A percentile compares a stretch with the other conserved stretches of the same genome.
Evolutionary conservation across 2,113 vertebrate species (phyloP).

Genomic region (Cololabis saira): DNA sequence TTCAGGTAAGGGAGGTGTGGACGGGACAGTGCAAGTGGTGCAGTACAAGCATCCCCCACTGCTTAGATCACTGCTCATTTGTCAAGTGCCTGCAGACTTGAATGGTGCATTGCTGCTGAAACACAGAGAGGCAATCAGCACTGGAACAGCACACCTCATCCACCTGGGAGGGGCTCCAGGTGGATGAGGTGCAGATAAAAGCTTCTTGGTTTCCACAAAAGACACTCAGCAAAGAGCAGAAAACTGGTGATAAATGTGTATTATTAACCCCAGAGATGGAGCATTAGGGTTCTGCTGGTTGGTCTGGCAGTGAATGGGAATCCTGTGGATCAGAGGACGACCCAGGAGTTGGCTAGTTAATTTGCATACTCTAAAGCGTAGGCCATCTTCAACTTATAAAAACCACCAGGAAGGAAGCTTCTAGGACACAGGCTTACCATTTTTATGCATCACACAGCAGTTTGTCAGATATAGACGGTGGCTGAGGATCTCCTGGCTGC

Average conservation of each 20-base stretch:
- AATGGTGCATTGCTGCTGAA: constrained; percentile 86
- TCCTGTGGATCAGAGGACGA: background rate
- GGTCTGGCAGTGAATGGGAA: constrained; percentile 4
- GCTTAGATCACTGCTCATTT: constrained; percentile 81
- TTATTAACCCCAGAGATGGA: background rate
- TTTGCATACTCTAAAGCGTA: background rate
- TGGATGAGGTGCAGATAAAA: constrained; percentile 61
- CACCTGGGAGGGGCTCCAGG: constrained; percentile 70
- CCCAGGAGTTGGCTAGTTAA: background rate
- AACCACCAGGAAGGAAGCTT: constrained; percentile 44
- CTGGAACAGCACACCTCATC: constrained; percentile 63
- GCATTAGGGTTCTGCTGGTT: constrained; percentile 45
- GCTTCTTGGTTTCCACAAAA: constrained; percentile 25
- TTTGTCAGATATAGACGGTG: constrained; percentile 74
- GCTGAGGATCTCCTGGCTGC: constrained; percentile 49
- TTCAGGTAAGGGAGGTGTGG: constrained; percentile 57
- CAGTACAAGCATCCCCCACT: constrained; percentile 76
- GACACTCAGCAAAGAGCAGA: background rate
- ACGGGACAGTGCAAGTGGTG: constrained; percentile 75
- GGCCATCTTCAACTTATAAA: background rate
- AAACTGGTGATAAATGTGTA: constrained; percentile 16
- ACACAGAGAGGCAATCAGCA: constrained; percentile 72
- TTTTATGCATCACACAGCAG: constrained; percentile 67
- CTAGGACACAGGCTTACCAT: constrained; percentile 65
- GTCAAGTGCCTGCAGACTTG: constrained; percentile 84